Evolutionary conservation across 35 echinoderm and acorn worm species (phyloP), one percentile per base, ranked within the genome.

Genomic region (Heliocidaris tuberculata): DNA sequence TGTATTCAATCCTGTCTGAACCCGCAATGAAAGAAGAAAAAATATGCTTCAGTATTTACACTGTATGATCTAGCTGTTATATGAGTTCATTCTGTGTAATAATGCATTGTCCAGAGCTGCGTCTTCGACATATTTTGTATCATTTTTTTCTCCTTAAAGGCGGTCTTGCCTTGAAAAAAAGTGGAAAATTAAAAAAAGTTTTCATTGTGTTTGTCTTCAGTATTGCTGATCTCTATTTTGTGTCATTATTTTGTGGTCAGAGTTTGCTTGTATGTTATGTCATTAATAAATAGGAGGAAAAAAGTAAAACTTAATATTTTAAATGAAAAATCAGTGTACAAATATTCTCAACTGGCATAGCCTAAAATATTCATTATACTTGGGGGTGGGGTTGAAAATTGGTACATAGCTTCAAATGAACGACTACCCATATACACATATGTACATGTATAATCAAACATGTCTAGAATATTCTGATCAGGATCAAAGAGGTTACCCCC

Each of bases 191-290:
- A 93, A 93, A 93, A 48, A 93, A 93, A 93, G 91, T 93, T 93
- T 93, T 93, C 47, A 93, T 93, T 93, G 48, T 93, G 91, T 93
- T 93, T 93, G 91, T 93, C 91, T 93, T 93, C 47, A 93, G 87
- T 89, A 89, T 27, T 5, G 5, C 27, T n/a, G 4, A 24, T 78
- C 65, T 78, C 52, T 78, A n/a, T 19, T 78, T 78, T 19, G 65
- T 78, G 17, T 78, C 27, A 7, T 78, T 78, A 78, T 78, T 78
- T 78, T 78, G 65, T 78, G 65, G 52, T 78, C 21, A n/a, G 65
- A 78, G 21, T 70, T 70, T 52, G 50, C 50, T 0, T 10, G 50
- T 56, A 42, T 3, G 35, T 56, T 13, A 56, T 56, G 52, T 13
- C 2, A 2, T 56, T 56, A 13, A 56, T 56, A 56, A 12, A 52